Evolutionary conservation across 2,113 vertebrate species (phyloP), one percentile per base, ranked within the genome.

Genomic region (Elephas maximus): DNA sequence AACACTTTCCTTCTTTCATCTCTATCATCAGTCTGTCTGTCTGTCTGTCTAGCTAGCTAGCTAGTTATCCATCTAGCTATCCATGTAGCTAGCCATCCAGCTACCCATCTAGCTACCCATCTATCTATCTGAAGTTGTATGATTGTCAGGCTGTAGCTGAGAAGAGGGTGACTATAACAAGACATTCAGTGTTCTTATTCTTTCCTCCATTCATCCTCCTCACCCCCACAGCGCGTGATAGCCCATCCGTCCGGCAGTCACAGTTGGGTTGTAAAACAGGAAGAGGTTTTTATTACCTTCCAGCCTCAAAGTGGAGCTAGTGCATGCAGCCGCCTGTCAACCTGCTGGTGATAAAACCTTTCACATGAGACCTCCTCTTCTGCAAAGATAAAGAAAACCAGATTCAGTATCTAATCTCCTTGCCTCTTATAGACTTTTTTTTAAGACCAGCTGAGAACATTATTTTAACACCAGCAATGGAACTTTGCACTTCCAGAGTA

Each of bases 371-470:
- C 81, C 57, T 84, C 41, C 48, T 95, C 51, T 79, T 93, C 88
- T 28, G 18, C 71, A 90, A 92, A 96, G 91, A 96, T 92, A 85
- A 96, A 95, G 88, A 51, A 93, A 93, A 81, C 28, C n/a, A 82
- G 85, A 57, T 26, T 88, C 87, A 37, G 83, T 83, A 60, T 30
- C 88, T 77, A 73, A 78, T 90, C 89, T 83, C 88, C 63, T 95
- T 62, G 80, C 24, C 0, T 73, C 28, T 53, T 84, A 84, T 4
- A 73, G 69, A 60, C 57, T 18, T 53, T 60, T 33, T 71, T 93
- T 65, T 62, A 28, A 51, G 30, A 41, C n/a, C 4, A 24, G 15
- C 41, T 60, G 18, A 4, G 8, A 93, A 60, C 30, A 62, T 84
- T 67, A 41, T 81, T 92, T 94, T 69, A 74, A 95, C 80, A 44